Conservation (phyloP, 2,888 invertebrate species). For the Dryocosmus kuriphilus region DNA sequence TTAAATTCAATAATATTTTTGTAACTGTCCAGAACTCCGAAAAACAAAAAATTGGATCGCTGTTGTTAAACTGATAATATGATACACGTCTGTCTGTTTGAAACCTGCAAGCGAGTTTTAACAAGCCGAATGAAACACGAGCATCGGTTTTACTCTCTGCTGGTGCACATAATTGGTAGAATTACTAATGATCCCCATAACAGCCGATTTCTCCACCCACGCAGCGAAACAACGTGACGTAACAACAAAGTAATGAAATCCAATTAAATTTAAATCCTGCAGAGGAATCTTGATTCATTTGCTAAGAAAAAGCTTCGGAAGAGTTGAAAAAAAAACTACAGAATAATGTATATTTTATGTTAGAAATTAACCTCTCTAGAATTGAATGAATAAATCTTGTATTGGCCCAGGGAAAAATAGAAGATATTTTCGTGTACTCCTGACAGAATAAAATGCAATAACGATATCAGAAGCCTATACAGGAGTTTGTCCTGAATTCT, state of each 20-base stretch:
- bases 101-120: constrained; percentile 31
- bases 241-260: constrained; percentile 31
- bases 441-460: neutral
- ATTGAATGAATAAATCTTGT: neutral
- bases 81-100: neutral
- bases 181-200: constrained; percentile 35
- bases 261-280: constrained; percentile 4
- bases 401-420: neutral
- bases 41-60: neutral
- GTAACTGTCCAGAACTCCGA: neutral
- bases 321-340: neutral
- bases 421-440: neutral
- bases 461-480: neutral
- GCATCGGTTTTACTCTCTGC: constrained; percentile 29
- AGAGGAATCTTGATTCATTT: neutral
- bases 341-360: no score
- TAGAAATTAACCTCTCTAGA: no score
- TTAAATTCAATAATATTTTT: no score
- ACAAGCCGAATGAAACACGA: constrained; percentile 35
- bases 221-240: constrained; percentile 4
- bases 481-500: neutral
- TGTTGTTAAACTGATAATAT: constrained; percentile 19
- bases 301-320: neutral
- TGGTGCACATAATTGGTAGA: constrained; percentile 20
- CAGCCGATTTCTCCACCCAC: constrained; percentile 4